phyloP scores from a whole-genome alignment of 2,113 vertebrate genomes.

The Bos javanicus region DNA sequence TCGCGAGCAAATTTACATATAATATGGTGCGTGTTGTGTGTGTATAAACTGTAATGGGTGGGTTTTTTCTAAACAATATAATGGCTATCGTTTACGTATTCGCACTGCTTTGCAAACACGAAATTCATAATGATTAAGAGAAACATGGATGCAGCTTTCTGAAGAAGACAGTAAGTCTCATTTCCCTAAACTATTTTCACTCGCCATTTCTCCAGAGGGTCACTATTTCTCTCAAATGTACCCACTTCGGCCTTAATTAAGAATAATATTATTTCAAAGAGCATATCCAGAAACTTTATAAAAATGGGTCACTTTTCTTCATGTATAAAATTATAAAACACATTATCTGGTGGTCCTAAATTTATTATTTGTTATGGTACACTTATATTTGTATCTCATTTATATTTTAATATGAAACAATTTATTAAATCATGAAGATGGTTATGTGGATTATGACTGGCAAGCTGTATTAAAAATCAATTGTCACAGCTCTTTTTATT shows the following conservation, averaged over 20 bases:
- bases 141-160: background rate
- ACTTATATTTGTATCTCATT: background rate
- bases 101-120: constrained; percentile 15
- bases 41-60: background rate
- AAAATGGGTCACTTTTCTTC: constrained; percentile 3
- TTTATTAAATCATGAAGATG: background rate
- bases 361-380: background rate
- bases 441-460: background rate
- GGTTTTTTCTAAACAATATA: background rate
- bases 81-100: background rate
- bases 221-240: constrained; percentile 59
- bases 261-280: constrained; percentile 43
- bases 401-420: background rate
- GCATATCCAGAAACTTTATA: background rate
- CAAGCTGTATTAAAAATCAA: constrained; percentile 3
- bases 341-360: background rate
- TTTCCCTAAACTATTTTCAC: constrained; percentile 17
- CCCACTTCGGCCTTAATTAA: constrained; percentile 60
- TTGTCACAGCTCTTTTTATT: background rate
- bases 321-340: background rate
- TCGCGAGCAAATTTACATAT: background rate
- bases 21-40: background rate
- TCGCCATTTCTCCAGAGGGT: constrained; percentile 54
- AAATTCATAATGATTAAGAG: constrained; percentile 22
- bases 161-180: background rate